phyloP scores from a whole-genome alignment of 1,140 invertebrate genomes.

The Cardiocondyla obscurior region DNA sequence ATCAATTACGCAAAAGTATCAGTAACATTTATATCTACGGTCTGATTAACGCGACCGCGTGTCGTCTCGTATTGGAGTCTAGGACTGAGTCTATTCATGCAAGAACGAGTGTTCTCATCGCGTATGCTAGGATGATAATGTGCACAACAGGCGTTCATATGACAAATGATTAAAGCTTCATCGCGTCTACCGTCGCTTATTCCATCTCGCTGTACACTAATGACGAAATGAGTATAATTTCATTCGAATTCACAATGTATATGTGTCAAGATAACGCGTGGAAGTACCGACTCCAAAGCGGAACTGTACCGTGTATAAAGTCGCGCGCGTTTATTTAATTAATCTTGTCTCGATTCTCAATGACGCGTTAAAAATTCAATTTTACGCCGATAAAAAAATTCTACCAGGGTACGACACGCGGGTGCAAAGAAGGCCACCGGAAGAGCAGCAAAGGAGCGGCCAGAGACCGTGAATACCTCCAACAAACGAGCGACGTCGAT shows the following conservation, averaged over 20 bases:
- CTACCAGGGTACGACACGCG: background rate
- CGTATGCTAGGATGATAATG: constrained; percentile 6
- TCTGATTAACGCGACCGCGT: background rate
- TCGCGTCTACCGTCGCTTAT: background rate
- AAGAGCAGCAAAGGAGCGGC: background rate
- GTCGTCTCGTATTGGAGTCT: background rate
- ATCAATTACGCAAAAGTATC: constrained; percentile 1
- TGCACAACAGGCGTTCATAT: background rate
- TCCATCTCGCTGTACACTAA: background rate
- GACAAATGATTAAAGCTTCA: constrained; percentile 17
- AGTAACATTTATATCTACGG: background rate
- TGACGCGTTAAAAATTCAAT: background rate
- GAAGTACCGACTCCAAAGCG: background rate
- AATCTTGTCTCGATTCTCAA: background rate
- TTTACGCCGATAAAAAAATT: background rate
- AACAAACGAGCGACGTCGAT: background rate
- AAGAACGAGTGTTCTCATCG: background rate
- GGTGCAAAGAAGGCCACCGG: background rate
- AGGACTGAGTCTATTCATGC: background rate
- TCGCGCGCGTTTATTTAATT: background rate
- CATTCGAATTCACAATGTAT: background rate
- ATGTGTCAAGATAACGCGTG: background rate
- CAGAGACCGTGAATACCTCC: background rate
- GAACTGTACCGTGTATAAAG: background rate
- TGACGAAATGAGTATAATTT: background rate